Conservation (phyloP, 2,113 vertebrate species). For the Bagarius yarrelli region DNA sequence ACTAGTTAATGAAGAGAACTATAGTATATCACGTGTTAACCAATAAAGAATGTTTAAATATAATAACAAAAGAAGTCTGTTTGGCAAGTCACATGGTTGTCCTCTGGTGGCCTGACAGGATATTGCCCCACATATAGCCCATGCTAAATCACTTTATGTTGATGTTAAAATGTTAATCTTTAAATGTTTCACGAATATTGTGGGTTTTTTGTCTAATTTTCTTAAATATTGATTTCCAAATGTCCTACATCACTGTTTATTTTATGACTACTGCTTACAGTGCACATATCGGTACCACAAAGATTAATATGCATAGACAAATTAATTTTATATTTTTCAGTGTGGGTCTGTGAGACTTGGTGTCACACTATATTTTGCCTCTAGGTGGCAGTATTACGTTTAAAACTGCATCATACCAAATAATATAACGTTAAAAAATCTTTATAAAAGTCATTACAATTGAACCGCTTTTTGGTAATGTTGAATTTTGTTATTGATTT, state of each 20-base stretch:
- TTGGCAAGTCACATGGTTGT: no score
- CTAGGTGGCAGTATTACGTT: constrained; percentile 15
- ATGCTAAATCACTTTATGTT: no score
- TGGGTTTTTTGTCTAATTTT: background rate
- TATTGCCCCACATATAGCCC: no score
- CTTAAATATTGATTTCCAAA: background rate
- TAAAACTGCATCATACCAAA: no score
- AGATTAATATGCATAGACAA: background rate
- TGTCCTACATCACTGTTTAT: background rate
- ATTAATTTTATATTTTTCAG: background rate
- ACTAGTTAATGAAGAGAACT: no score
- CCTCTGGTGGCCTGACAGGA: no score
- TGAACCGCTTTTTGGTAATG: background rate
- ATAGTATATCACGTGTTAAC: no score
- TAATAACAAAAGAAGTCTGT: no score
- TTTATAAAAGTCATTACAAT: no score
- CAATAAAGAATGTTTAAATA: no score
- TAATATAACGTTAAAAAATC: no score
- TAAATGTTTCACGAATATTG: background rate
- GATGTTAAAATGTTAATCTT: no score
- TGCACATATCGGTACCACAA: background rate
- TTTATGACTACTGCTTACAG: background rate
- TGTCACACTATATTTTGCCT: background rate
- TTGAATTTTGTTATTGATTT: background rate
- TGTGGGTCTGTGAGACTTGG: background rate